Base-by-base conservation (phyloP, 1,140 invertebrate species). In the Myzus persicae region DNA sequence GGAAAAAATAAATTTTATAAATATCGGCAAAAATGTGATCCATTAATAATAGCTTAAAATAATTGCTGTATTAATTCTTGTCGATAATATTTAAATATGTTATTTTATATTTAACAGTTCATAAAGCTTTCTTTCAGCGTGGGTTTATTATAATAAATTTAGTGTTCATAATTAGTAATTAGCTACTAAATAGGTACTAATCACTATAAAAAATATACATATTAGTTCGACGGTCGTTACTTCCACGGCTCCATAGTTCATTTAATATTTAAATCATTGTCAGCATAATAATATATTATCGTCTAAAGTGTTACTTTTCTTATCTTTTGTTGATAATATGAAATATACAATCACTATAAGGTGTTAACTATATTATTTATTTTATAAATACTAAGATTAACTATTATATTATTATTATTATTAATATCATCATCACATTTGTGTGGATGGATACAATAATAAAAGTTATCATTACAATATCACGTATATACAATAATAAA, bases 181-280 rank as follows among this genome's bases (percentile, higher is more conserved):
- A 76, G n/a, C 59, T 36, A 76, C 59, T 76, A 76, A 76, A 51
- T 51, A 51, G 48, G n/a, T n/a, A 76, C 59, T 76, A 76, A 76
- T 76, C 59, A 76, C 59, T 76, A 76, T 76, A 76, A 76, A 76
- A 67, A 76, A 76, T n/a, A 76, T 76, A 76, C 59, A n/a, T n/a
- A 76, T 76, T 76, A 76, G 59, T 76, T 76, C n/a, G 59, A 76
- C 59, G n/a, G 59, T 5, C 14, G 31, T 76, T n/a, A 76, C 59
- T 5, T 76, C 59, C 31, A 76, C 31, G 36, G 59, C 14, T 76
- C 59, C 31, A 76, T n/a, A 76, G 59, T 76, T 76, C 31, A 76
- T 76, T 76, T 76, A 76, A 76, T 76, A 76, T 76, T 76, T n/a
- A 76, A 76, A 76, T 76, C n/a, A n/a, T 18, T n/a, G 4, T 76